These are phyloP conservation scores for Tribolium castaneum DNA, from an alignment of 1,140 invertebrate species.

Conservation along the genomic window DNA sequence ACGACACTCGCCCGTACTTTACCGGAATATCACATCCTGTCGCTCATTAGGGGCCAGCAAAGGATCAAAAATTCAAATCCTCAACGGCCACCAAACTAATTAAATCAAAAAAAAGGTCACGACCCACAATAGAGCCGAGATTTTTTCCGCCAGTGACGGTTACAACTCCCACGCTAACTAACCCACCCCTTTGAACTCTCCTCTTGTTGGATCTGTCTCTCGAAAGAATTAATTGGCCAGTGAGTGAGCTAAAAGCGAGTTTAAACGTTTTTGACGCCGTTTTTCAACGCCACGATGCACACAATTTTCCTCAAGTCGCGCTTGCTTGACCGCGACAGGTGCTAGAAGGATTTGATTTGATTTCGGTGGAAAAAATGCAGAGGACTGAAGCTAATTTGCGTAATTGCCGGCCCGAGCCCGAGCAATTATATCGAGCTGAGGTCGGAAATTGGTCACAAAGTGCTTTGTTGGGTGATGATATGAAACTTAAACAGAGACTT, in stretches of 20 bases:
- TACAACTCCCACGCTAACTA: conserved; percentile 15
- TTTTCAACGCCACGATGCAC: conserved; percentile 25
- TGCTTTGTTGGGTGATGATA: conserved; percentile 2
- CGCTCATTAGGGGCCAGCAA: not conserved
- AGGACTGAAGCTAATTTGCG: not conserved
- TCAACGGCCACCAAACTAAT: not conserved
- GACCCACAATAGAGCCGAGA: not conserved
- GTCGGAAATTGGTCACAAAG: not conserved
- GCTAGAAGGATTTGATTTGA: not conserved
- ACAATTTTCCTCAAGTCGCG: conserved; percentile 31
- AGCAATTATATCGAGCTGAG: not conserved
- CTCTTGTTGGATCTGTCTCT: no score
- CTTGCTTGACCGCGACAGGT: conserved; percentile 9
- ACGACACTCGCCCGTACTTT: conserved; percentile 47
- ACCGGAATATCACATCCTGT: conserved; percentile 50
- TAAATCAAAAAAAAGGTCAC: not conserved
- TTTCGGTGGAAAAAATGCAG: no score
- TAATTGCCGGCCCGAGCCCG: not conserved
- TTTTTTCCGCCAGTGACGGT: conserved; percentile 5
- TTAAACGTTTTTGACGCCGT: conserved; percentile 21
- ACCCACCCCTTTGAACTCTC: not conserved
- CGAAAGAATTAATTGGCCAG: no score
- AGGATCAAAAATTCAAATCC: not conserved
- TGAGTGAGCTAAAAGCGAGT: not conserved
- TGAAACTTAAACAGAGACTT: conserved; percentile 23